Base-by-base conservation (phyloP, 1,140 invertebrate genomes). In the Anastrepha ludens region DNA sequence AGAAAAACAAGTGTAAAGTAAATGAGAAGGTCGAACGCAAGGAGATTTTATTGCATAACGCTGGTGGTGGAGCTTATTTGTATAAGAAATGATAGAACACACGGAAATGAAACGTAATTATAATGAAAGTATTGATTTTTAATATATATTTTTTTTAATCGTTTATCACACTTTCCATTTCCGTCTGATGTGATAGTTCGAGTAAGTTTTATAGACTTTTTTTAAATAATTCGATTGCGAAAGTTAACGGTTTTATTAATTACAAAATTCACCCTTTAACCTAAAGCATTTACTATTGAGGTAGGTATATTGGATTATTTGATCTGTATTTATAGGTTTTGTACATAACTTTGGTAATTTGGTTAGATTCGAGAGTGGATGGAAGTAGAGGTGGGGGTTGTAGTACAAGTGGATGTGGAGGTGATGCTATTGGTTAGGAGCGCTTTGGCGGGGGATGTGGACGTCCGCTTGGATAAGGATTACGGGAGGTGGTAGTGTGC, bases 221-320 rank as follows among this genome's bases (percentile, higher is more conserved):
- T 55, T 50, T 85, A 17, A 78, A 17, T 58, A 8, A 62, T 13
- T 62, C 15, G 11, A 86, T 50, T 13, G 41, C 74, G n/a, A 81
- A 81, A 50, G 47, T 87, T 87, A 29, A 50, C 41, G 58, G 47
- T 65, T 39, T 47, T 65, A 81, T 88, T 86, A 86, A 88, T 88
- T 88, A 88, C 88, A 88, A 88, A 88, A 88, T 88, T 88, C 85
- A 87, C 88, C 88, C 88, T 88, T 88, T 88, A 88, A 87, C 88
- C 88, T 86, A 88, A 88, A 88, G 87, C 87, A 62, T n/a, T 65
- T 86, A 81, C 9, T 29, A 29, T 60, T 59, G 70, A 62, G 81
- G 47, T 81, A 81, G 15, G 17, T 55, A 85, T 85, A 85, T 50
- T 11, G 78, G 47, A 55, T 85, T 85, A 20, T 39, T 59, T 58